Conservation (phyloP, 1,140 invertebrate species). For the Conus ventricosus region DNA sequence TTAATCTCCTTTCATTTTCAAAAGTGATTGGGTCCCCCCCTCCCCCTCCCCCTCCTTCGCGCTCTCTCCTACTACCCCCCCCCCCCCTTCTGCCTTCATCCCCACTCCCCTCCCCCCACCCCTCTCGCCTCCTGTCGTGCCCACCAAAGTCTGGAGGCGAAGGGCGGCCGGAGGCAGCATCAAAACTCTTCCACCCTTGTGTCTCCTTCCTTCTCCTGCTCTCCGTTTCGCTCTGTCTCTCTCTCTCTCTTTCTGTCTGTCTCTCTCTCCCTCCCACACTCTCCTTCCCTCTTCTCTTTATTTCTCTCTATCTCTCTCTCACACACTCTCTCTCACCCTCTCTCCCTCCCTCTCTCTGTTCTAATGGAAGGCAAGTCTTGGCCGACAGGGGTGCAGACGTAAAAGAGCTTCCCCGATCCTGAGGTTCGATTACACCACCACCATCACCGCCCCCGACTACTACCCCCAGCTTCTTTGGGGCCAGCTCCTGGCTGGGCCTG, state of each 20-base stretch:
- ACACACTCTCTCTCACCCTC: background rate
- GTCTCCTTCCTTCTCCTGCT: background rate
- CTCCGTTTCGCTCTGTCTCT: background rate
- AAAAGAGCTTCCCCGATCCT: too few relatives aligned
- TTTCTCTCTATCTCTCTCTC: background rate
- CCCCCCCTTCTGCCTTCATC: background rate
- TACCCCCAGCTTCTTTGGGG: too few relatives aligned
- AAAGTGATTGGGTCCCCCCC: slow-evolving; percentile 41
- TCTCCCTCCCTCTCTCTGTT: background rate
- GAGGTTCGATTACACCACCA: too few relatives aligned
- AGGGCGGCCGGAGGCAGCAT: background rate
- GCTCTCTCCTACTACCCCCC: slow-evolving; percentile 12
- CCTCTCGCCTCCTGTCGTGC: background rate
- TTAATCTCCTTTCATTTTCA: slow-evolving; percentile 53
- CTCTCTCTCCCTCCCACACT: background rate
- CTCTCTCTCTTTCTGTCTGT: background rate
- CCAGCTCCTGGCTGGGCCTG: too few relatives aligned
- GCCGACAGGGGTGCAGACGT: background rate
- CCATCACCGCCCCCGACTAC: too few relatives aligned
- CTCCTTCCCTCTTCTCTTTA: background rate
- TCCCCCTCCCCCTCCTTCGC: background rate
- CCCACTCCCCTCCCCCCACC: background rate
- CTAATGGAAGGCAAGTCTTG: background rate
- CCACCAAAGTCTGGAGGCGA: background rate
- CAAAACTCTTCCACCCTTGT: background rate